These are phyloP conservation scores for Vidua chalybeata DNA, from an alignment of 2,113 vertebrate species.

Conservation along the genomic window DNA sequence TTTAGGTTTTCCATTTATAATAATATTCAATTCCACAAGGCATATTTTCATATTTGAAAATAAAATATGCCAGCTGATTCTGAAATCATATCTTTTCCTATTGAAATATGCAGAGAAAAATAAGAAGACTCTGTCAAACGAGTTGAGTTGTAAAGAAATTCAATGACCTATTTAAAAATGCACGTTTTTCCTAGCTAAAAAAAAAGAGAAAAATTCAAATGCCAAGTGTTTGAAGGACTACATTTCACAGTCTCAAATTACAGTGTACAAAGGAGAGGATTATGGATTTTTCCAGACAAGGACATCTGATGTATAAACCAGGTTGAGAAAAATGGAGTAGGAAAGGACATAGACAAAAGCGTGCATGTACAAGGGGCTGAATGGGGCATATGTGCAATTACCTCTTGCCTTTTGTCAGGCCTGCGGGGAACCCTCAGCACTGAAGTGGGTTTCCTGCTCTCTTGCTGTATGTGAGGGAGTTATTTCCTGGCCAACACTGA, in stretches of 20 bases:
- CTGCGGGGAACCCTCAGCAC: not conserved
- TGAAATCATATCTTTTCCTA: not conserved
- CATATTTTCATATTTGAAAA: not conserved
- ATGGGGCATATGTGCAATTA: not conserved
- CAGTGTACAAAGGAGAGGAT: not conserved
- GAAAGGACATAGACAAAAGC: not conserved
- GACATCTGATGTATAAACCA: not conserved
- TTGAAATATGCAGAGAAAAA: not conserved
- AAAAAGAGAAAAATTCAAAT: not conserved
- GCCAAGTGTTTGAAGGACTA: not conserved
- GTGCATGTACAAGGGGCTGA: not conserved
- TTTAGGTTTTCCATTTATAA: slow-evolving; percentile 29
- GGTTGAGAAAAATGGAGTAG: not conserved
- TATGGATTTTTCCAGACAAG: not conserved
- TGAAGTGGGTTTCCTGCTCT: not conserved
- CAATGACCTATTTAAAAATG: not conserved
- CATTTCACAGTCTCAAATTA: not conserved
- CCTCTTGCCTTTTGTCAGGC: not conserved
- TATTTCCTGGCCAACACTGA: not conserved
- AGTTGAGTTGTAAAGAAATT: slow-evolving; percentile 9
- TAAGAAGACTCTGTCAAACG: not conserved
- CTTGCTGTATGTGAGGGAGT: not conserved
- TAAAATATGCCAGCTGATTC: not conserved
- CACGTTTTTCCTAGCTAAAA: not conserved
- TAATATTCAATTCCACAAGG: slow-evolving; percentile 23